Conservation (phyloP, 2,113 vertebrate genomes). For the Scytalopus superciliaris region DNA sequence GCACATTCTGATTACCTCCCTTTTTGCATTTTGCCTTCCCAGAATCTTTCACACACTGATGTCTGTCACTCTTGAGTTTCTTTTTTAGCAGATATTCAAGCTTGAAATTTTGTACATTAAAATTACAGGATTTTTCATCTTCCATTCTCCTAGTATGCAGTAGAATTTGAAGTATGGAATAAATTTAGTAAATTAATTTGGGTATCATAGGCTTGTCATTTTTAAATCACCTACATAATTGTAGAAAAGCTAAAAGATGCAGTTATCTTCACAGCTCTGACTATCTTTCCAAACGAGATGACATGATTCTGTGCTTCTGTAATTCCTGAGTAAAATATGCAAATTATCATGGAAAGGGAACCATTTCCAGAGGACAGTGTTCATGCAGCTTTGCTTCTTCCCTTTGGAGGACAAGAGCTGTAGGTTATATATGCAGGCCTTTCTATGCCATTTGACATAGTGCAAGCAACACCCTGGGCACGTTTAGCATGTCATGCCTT, state of each 20-base stretch:
- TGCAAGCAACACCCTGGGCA: background rate
- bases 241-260: background rate
- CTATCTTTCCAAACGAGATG: background rate
- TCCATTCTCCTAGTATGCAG: background rate
- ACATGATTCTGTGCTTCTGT: background rate
- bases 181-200: background rate
- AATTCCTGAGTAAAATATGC: background rate
- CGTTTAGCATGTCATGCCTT: background rate
- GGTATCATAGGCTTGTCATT: background rate
- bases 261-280: background rate
- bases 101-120: background rate
- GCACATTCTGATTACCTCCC: background rate
- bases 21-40: background rate
- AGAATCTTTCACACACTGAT: background rate
- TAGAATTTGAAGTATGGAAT: background rate
- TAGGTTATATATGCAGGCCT: background rate
- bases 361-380: background rate
- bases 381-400: background rate
- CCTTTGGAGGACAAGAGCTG: background rate
- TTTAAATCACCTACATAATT: background rate
- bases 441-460: background rate
- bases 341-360: background rate
- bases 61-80: background rate
- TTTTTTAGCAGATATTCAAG: background rate
- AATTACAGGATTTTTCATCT: background rate